Evolutionary conservation across 2,113 vertebrate genomes (phyloP).

Genomic region (Cebus imitator): DNA sequence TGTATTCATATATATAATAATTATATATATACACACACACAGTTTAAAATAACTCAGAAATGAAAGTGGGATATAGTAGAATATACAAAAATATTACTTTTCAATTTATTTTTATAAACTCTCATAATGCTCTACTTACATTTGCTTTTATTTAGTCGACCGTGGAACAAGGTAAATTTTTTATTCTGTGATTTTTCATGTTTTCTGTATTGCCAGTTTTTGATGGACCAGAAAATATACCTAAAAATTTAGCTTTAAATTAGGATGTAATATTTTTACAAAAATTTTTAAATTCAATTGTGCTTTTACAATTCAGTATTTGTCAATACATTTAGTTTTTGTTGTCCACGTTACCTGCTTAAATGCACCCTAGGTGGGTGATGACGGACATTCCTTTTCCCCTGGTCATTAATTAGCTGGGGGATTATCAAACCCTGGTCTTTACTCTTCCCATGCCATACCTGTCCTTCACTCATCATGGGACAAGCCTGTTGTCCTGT

Average conservation of each 20-base stretch:
- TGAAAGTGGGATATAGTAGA: neutral
- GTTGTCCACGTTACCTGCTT: neutral
- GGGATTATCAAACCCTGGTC: neutral
- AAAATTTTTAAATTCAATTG: neutral
- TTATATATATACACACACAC: too few species aligned
- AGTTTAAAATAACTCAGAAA: neutral
- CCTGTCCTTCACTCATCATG: neutral
- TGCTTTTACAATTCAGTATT: neutral
- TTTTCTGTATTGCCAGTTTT: neutral
- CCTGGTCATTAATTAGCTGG: neutral
- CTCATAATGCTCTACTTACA: neutral
- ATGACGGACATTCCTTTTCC: neutral
- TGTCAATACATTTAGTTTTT: neutral
- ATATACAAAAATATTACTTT: neutral
- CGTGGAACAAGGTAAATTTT: neutral
- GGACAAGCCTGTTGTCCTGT: rapidly evolving
- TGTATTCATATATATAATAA: too few species aligned
- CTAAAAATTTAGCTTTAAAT: neutral
- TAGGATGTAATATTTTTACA: neutral
- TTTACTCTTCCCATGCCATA: neutral
- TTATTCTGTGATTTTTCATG: neutral
- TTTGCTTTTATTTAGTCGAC: neutral
- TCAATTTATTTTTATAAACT: neutral
- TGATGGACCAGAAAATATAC: neutral
- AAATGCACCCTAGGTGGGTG: neutral